Evolutionary conservation across 2,797 vertebrate species (phyloP).

Genomic region (Sphenopsis melanotis): DNA sequence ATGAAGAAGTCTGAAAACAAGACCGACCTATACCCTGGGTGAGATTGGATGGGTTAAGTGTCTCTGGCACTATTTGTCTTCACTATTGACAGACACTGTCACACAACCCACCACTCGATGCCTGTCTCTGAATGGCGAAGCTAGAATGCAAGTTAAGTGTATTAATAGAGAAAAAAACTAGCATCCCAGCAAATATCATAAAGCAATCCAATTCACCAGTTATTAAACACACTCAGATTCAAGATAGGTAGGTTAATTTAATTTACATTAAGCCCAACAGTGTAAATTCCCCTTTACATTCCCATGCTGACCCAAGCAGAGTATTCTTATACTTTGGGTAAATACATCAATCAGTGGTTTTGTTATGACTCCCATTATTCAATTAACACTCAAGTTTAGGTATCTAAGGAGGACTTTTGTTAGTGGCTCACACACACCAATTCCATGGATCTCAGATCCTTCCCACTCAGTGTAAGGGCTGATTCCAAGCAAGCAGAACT

Average conservation of each 20-base stretch:
- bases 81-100: slow-evolving; percentile 87
- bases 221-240: slow-evolving; percentile 72
- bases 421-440: slow-evolving; percentile 65
- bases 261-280: slow-evolving; percentile 73
- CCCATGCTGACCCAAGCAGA: slow-evolving; percentile 68
- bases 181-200: slow-evolving; percentile 83
- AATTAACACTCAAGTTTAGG: slow-evolving; percentile 38
- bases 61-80: slow-evolving; percentile 88
- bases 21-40: slow-evolving; percentile 87
- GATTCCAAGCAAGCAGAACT: slow-evolving; percentile 68
- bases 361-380: slow-evolving; percentile 27
- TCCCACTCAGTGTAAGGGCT: not conserved
- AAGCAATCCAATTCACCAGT: slow-evolving; percentile 78
- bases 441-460: not conserved
- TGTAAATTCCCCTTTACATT: slow-evolving; percentile 69
- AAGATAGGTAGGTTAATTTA: slow-evolving; percentile 69
- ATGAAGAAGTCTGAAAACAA: slow-evolving; percentile 84
- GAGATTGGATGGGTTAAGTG: slow-evolving; percentile 86
- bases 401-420: slow-evolving; percentile 43
- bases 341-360: slow-evolving; percentile 31
- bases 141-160: slow-evolving; percentile 88
- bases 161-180: slow-evolving; percentile 87
- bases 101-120: slow-evolving; percentile 87
- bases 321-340: slow-evolving; percentile 42
- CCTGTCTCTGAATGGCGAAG: slow-evolving; percentile 85